Evolutionary conservation across 2,797 vertebrate genomes (phyloP), one percentile per base, ranked within the genome.

Genomic region (Nasua narica): DNA sequence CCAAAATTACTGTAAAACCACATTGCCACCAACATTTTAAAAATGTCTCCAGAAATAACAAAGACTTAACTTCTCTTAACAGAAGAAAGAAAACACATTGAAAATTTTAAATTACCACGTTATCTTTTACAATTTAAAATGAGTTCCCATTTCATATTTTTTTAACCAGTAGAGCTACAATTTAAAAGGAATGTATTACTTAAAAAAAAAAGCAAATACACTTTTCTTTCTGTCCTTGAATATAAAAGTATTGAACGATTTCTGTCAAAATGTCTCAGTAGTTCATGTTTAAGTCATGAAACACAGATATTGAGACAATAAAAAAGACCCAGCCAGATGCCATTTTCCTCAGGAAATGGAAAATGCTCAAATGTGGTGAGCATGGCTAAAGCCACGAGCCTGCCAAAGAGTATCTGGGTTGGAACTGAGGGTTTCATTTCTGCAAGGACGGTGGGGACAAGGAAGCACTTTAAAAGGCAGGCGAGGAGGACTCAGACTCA

Each of bases 11-110:
- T 96, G 43, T 96, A 94, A 96, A 97, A 98, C 97, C 35, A 97
- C 97, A 98, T 82, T 97, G 97, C 87, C 95, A 98, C 18, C n/a
- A 96, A 82, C 95, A 96, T 92, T 90, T 98, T n/a, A 96, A 97
- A 98, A 97, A 96, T 78, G 37, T 60, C 27, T 23, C 91, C 95
- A 97, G 87, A 90, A 92, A 97, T 94, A 97, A 65, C 67, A 97
- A 97, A 93, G 85, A 86, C 25, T 91, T 67, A 35, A 67, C n/a
- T 67, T 35, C 65, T 67, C 65, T 86, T 72, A 87, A 85, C 58
- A 93, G 81, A 77, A 94, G 65, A 76, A 81, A 92, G 67, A 93
- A 90, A 97, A 91, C 43, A 92, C 6, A 85, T 72, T 62, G 62
- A 90, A 83, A 92, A 11, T 25, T 74, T 74, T 54, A 81, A 95